Evolutionary conservation across 2,888 invertebrate species (phyloP), one percentile per base, ranked within the genome.

Genomic region (Ennomos fuscantarius): DNA sequence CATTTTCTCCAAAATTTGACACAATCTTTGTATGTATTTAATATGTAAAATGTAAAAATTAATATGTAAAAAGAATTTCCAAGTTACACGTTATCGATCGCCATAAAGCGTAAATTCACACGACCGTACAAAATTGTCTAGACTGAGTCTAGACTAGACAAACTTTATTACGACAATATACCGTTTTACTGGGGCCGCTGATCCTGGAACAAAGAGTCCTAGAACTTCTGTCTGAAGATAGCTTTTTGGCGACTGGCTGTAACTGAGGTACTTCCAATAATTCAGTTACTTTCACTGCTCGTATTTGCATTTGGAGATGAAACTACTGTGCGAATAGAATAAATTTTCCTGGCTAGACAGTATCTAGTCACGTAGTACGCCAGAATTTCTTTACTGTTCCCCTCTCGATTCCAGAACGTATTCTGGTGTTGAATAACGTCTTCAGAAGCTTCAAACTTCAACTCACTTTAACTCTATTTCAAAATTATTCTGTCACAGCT

Each of bases 61-160:
- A 13, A 10, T 9, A 9, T 35, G 2, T 44, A 3, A 10, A 44
- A 34, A 34, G 35, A 10, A 40, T 10, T 9, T 35, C 63, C 62
- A 72, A 3, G 24, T 24, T 24, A 6, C 74, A 76, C 71, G 49
- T 45, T 68, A 76, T 78, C 55, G 77, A 75, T 76, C 66, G 58
- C 55, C 56, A 61, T 70, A 68, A 49, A 68, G 71, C 60, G 60
- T 57, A 66, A 71, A 72, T 71, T 68, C 61, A 50, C 61, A 52
- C 62, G 48, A 63, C 62, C 56, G 55, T 66, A 69, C 69, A 64
- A 65, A 70, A 67, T 70, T 62, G 89, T 87, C 89, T 89, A 89
- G 89, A 88, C 89, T 57, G 8, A 63, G 89, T 88, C 89, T 89
- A 89, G 89, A 89, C 89, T 70, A 66, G 89, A 89, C 89, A 69